Evolutionary conservation across 2,797 vertebrate species (phyloP), one percentile per base, ranked within the genome.

Genomic region (Mallotus villosus): DNA sequence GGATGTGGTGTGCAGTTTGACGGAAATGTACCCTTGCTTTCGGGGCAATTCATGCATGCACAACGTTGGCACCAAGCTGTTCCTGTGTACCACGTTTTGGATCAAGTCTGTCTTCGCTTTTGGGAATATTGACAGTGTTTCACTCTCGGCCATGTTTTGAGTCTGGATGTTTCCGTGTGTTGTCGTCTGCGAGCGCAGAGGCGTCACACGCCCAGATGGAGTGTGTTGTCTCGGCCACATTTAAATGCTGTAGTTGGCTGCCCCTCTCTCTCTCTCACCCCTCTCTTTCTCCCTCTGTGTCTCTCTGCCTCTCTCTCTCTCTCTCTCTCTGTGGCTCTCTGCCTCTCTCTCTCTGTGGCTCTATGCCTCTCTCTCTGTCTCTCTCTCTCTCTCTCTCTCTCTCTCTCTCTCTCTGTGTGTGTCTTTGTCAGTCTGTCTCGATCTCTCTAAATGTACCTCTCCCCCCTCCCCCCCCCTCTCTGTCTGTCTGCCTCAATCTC

Each of bases 141-240:
- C 21, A 2, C n/a, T 59, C 22, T 59, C 6, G 9, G 22, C 21
- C 57, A 1, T 12, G 19, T 24, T 63, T 16, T 4, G 29, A 12
- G 37, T 62, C 16, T 34, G 62, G 14, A 32, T 29, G 27, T 3
- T 41, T n/a, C 25, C 21, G 12, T 17, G 21, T 49, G 63, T 64
- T 55, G 51, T 62, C 12, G 46, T 25, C 63, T 49, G 34, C 21
- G 41, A 37, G 29, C 55, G 22, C 4, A 32, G 71, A 73, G 64
- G 34, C 68, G 61, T 76, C 63, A 24, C 69, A 71, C 73, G 67
- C 76, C 63, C 72, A 27, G 55, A 58, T 64, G 32, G 53, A 65
- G 34, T 7, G 17, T 58, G 70, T 7, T 5, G 12, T 65, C 69
- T 70, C 19, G 24, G 53, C 66, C 70, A 12, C 68, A 37, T 46